These are phyloP conservation scores for Parasteatoda lunata DNA, from an alignment of 2,888 invertebrate genomes.

Conservation along the genomic window DNA sequence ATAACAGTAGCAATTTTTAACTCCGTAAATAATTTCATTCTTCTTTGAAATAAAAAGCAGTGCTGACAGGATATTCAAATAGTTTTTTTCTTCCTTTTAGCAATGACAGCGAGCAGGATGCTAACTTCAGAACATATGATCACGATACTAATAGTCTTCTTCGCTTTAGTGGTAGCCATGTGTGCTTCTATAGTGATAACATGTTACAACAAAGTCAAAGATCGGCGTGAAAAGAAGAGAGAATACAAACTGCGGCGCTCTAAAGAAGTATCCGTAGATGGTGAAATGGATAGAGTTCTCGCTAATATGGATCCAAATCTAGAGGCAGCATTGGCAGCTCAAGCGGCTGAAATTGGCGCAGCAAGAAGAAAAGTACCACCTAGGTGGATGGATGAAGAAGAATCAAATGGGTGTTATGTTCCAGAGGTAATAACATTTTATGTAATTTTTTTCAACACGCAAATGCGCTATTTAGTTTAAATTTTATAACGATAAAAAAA, in stretches of 20 bases:
- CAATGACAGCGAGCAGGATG: constrained; percentile 62
- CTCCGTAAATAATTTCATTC: too few relatives aligned
- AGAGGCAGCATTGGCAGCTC: constrained; percentile 69
- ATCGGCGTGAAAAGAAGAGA: constrained; percentile 73
- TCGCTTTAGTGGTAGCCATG: constrained; percentile 89
- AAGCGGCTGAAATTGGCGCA: constrained; percentile 66
- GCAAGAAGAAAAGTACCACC: constrained; percentile 53
- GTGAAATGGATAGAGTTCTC: constrained; percentile 57
- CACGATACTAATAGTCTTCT: constrained; percentile 90
- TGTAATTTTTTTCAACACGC: background rate
- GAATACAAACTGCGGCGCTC: constrained; percentile 71
- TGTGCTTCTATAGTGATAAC: constrained; percentile 91
- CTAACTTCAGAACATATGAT: constrained; percentile 79
- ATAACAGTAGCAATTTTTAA: too few relatives aligned
- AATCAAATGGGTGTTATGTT: constrained; percentile 69
- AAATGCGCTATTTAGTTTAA: too few relatives aligned
- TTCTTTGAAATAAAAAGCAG: too few relatives aligned
- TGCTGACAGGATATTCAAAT: too few relatives aligned
- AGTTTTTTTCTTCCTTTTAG: constrained; percentile 9
- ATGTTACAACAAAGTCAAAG: constrained; percentile 87
- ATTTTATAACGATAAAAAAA: too few relatives aligned
- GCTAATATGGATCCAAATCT: constrained; percentile 61
- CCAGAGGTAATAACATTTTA: constrained; percentile 54
- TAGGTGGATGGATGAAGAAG: constrained; percentile 56
- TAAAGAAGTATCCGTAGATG: constrained; percentile 70